A percentile compares a stretch with the other conserved stretches of the same genome.
These are phyloP conservation scores for Halcyon badia DNA, from an alignment of 2,797 vertebrate species.

Conservation along the genomic window DNA sequence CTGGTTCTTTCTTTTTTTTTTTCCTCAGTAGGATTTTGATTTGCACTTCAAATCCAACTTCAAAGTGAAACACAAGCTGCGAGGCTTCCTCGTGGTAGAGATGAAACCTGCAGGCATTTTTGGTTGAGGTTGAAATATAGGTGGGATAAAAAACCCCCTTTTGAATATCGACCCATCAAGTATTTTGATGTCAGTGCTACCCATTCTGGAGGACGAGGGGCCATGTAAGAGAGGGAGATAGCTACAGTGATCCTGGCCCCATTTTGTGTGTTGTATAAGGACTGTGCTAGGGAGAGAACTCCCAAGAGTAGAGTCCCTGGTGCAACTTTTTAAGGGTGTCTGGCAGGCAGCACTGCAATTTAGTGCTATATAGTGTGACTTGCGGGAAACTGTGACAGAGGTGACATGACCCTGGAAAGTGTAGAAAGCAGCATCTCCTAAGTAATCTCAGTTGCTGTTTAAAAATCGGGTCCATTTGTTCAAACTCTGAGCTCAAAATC, in stretches of 20 bases:
- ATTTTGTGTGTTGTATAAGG: rapidly evolving
- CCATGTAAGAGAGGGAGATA: rapidly evolving
- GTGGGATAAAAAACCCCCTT: rapidly evolving
- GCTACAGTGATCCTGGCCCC: not conserved
- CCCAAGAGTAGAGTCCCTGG: not conserved
- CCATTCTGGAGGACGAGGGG: not conserved
- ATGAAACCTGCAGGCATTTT: not conserved
- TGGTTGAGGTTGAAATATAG: not conserved
- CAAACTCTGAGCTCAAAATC: not conserved
- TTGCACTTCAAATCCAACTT: conserved; percentile 9
- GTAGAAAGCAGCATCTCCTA: not conserved
- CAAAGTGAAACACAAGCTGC: not conserved
- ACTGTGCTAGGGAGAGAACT: not conserved
- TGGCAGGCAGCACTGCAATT: not conserved
- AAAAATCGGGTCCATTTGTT: not conserved
- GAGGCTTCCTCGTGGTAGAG: not conserved
- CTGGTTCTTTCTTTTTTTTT: rapidly evolving
- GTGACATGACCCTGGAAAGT: not conserved
- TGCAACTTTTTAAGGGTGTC: not conserved
- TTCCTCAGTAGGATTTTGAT: not conserved
- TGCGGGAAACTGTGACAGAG: not conserved
- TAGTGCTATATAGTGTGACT: not conserved
- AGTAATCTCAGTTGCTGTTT: not conserved
- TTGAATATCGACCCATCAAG: not conserved
- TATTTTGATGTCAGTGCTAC: not conserved